Evolutionary conservation across 2,797 vertebrate species (phyloP).

Genomic region (Pagetopsis macropterus): DNA sequence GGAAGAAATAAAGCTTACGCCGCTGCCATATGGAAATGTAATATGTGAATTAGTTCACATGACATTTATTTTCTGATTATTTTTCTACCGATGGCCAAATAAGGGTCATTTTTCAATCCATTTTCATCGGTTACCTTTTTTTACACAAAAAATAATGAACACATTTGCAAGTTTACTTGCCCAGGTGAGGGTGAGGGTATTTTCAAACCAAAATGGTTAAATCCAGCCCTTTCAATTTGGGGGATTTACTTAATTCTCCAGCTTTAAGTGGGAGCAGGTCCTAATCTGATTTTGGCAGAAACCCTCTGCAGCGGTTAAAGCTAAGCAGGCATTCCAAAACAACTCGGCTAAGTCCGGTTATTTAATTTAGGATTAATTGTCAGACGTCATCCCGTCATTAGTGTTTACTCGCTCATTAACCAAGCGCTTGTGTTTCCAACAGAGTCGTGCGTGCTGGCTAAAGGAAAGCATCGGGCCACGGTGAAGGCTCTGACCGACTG

Average conservation of each 20-base stretch:
- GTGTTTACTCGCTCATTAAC: constrained; percentile 65
- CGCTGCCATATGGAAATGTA: neutral
- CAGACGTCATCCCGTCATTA: constrained; percentile 58
- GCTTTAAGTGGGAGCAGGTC: constrained; percentile 49
- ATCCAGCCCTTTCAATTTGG: constrained; percentile 34
- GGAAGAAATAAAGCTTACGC: neutral
- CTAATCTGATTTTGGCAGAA: constrained; percentile 59
- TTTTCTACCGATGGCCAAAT: neutral
- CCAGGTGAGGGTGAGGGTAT: neutral
- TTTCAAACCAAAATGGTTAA: constrained; percentile 33
- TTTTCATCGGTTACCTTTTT: neutral
- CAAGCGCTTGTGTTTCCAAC: constrained; percentile 38
- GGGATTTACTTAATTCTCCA: constrained; percentile 63
- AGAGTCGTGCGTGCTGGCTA: constrained; percentile 79
- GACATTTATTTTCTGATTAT: neutral
- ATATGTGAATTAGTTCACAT: neutral
- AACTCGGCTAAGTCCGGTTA: constrained; percentile 42
- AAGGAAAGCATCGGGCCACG: constrained; percentile 78
- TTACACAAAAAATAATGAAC: neutral
- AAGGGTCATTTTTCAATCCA: no score
- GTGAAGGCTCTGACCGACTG: constrained; percentile 76
- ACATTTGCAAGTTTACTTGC: neutral
- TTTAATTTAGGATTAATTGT: constrained; percentile 75
- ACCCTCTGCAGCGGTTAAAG: constrained; percentile 32
- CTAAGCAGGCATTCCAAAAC: constrained; percentile 55